Evolutionary conservation across 1,140 invertebrate genomes (phyloP), one percentile per base, ranked within the genome.

Genomic region (Diorhabda elongata): DNA sequence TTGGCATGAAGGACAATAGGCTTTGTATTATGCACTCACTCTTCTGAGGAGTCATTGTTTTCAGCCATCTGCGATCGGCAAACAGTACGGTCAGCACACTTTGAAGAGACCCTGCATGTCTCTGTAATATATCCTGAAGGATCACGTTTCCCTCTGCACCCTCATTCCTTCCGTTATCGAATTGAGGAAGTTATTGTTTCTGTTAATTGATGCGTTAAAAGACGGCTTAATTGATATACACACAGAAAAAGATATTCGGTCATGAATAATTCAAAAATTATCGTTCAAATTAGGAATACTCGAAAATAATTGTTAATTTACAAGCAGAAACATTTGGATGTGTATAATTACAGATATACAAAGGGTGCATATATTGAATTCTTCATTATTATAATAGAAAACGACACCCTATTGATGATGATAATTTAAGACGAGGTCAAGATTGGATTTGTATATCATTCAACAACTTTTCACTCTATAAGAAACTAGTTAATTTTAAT

Each of bases 1-100:
- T 52, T 26, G 63, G 63, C 45, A 57, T 8, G 6, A 45, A 45
- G 41, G 8, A 65, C 64, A 65, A 65, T 57, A 57, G 64, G 64
- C 64, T 41, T 65, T 65, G 64, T 65, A 45, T 45, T n/a, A 45
- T 57, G 64, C 64, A 41, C 64, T 58, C 47, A 41, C 64, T 58
- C 47, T 42, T 65, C 64, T 52, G 58, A 65, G 64, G 42, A 65
- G 64, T 45, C 64, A 65, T 65, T 65, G 64, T 65, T 52, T 65
- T 65, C 42, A 56, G 64, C 52, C 64, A 65, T 65, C 64, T 65
- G 64, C 64, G 42, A 65, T n/a, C 42, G 9, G 59, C 59, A 61
- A 61, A 61, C 59, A 57, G 64, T 65, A 65, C 64, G 64, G 64
- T 65, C 64, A 65, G 64, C 64, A 65, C 11, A 44, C 64, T 65